phyloP scores from a whole-genome alignment of 2,797 vertebrate genomes.

The Avahi laniger region DNA sequence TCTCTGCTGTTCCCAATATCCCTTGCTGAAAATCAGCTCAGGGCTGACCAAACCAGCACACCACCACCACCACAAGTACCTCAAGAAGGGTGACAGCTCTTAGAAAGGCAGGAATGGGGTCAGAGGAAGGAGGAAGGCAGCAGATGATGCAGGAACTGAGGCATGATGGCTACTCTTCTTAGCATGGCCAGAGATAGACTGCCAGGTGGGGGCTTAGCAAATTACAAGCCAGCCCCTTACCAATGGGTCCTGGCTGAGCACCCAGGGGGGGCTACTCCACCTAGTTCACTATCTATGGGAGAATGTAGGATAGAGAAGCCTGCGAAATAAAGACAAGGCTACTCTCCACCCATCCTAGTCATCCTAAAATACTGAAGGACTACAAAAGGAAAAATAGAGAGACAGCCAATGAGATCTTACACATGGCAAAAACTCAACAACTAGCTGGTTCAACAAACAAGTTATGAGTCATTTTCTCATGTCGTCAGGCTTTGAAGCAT shows the following conservation, averaged over 20 bases:
- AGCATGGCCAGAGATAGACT: neutral
- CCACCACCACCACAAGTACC: neutral
- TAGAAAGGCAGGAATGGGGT: neutral
- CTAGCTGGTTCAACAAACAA: constrained; percentile 46
- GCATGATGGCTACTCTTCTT: neutral
- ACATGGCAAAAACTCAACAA: constrained; percentile 47
- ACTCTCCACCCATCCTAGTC: neutral
- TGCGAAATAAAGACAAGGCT: neutral
- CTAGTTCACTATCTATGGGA: neutral
- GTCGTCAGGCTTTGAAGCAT: neutral
- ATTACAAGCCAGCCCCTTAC: neutral
- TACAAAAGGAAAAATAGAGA: neutral
- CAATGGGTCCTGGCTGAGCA: neutral
- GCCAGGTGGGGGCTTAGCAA: neutral
- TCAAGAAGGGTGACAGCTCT: neutral
- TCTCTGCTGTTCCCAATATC: neutral
- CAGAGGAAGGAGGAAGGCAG: neutral
- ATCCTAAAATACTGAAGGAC: neutral
- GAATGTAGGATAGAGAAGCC: neutral
- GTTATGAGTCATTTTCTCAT: constrained; percentile 44
- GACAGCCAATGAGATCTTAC: constrained; percentile 20
- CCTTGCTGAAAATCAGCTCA: constrained; percentile 3
- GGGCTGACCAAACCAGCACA: neutral
- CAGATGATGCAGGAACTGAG: neutral
- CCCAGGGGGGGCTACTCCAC: neutral